A percentile compares a stretch with the other conserved stretches of the same genome.
phyloP scores from a whole-genome alignment of 2,888 invertebrate species.

The Malacosoma neustria region DNA sequence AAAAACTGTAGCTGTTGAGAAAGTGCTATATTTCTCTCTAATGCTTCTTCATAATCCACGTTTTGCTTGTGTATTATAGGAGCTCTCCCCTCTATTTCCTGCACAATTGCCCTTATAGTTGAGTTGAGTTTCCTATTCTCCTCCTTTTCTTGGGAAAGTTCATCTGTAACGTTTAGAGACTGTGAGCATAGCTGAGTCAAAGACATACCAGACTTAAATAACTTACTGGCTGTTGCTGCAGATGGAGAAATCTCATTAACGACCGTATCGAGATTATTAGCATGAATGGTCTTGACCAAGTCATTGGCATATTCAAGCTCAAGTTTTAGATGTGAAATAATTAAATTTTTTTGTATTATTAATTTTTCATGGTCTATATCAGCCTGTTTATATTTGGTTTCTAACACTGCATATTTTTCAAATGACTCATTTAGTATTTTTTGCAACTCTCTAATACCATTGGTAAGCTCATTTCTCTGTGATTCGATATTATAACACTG shows the following conservation, averaged over 20 bases:
- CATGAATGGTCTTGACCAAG: conserved; percentile 81
- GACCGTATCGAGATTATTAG: conserved; percentile 82
- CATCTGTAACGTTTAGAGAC: conserved; percentile 85
- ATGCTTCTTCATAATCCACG: conserved; percentile 84
- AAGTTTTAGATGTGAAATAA: conserved; percentile 80
- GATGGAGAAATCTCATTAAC: conserved; percentile 88
- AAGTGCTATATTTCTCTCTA: conserved; percentile 82
- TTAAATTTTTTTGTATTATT: conserved; percentile 79
- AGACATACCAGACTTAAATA: conserved; percentile 91
- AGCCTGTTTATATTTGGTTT: conserved; percentile 80
- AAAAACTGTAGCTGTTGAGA: conserved; percentile 82
- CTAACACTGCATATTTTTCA: conserved; percentile 86
- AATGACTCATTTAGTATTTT: conserved; percentile 84
- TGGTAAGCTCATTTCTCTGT: conserved; percentile 84
- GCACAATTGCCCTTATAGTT: conserved; percentile 86
- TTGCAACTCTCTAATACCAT: conserved; percentile 84
- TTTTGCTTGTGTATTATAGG: conserved; percentile 88
- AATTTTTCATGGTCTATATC: conserved; percentile 79
- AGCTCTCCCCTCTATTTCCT: conserved; percentile 92
- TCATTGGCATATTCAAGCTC: conserved; percentile 91
- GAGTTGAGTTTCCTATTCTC: conserved; percentile 87
- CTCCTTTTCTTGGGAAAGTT: conserved; percentile 82
- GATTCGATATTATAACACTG: conserved; percentile 85
- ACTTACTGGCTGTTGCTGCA: conserved; percentile 90
- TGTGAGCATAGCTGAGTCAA: conserved; percentile 94